phyloP scores from a whole-genome alignment of 2,888 invertebrate species.

The Nipponacmea schrenckii region DNA sequence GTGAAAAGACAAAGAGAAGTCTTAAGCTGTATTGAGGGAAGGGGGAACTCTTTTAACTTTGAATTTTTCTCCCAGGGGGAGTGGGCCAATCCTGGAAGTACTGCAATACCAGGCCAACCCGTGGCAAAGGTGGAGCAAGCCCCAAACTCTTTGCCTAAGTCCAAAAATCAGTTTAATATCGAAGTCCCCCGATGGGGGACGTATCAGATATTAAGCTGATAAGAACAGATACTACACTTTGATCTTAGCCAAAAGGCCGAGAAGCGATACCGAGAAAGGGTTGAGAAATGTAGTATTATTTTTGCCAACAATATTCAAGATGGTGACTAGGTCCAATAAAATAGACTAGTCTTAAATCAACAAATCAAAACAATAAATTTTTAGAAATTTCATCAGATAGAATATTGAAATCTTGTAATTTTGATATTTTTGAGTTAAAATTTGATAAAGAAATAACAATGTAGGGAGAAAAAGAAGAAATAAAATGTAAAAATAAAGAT shows the following conservation, averaged over 20 bases:
- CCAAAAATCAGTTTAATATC: conserved; percentile 64
- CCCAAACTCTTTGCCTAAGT: conserved; percentile 65
- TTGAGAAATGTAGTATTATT: not conserved
- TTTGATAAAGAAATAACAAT: no score
- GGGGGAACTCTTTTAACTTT: not conserved
- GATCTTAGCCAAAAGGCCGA: conserved; percentile 52
- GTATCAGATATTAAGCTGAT: conserved; percentile 79
- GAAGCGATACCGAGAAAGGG: conserved; percentile 34
- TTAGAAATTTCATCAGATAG: no score
- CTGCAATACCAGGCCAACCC: conserved; percentile 78
- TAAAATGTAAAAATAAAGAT: no score
- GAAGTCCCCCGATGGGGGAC: conserved; percentile 69
- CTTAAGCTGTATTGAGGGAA: no score
- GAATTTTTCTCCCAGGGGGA: conserved; percentile 35
- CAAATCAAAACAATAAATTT: no score
- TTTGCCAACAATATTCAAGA: no score
- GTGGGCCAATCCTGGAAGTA: conserved; percentile 72
- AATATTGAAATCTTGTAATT: no score
- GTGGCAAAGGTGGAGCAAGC: conserved; percentile 77
- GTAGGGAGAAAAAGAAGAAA: no score
- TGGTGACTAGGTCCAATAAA: no score
- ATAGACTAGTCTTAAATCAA: no score
- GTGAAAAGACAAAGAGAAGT: no score
- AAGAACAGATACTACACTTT: conserved; percentile 73
- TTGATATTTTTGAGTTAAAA: no score